Conservation (phyloP, 2,888 invertebrate species). For the Erpobdella octoculata region DNA sequence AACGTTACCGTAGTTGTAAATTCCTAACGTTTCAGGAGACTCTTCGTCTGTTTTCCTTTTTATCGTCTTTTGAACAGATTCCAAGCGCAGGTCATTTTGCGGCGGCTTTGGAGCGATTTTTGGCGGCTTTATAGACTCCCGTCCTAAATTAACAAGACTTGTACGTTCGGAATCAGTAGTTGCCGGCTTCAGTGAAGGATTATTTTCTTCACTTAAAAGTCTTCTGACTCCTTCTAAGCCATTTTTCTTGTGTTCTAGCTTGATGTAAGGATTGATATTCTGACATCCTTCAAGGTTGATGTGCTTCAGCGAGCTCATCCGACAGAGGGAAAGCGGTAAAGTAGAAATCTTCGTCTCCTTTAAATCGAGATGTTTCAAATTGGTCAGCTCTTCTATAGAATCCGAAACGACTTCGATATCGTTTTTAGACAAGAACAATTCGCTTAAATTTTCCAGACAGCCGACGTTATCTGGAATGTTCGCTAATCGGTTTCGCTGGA, state of each 20-base stretch:
- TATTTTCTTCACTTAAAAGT: background rate
- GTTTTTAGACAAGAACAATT: conserved; percentile 14
- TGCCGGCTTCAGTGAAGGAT: too few relatives aligned
- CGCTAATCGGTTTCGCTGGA: conserved; percentile 14
- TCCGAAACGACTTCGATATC: background rate
- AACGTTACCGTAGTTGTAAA: too few relatives aligned
- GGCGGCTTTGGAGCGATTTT: too few relatives aligned
- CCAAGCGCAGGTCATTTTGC: too few relatives aligned
- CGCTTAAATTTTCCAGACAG: background rate
- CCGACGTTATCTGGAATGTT: background rate
- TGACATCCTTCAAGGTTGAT: conserved; percentile 21
- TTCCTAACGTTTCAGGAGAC: too few relatives aligned
- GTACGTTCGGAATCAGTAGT: too few relatives aligned
- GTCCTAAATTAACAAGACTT: too few relatives aligned
- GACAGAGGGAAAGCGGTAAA: conserved; percentile 4
- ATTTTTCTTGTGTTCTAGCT: conserved; percentile 2
- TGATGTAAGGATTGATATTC: conserved; percentile 17
- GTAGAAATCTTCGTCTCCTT: conserved; percentile 7
- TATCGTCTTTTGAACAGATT: too few relatives aligned
- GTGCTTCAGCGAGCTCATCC: conserved; percentile 3
- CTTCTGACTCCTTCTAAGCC: conserved; percentile 24
- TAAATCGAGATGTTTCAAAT: conserved; percentile 20
- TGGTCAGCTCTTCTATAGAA: background rate
- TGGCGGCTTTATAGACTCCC: too few relatives aligned
- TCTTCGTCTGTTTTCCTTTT: too few relatives aligned